Conservation (phyloP, 2,797 vertebrate species). For the Melanotaenia trifasciata region DNA sequence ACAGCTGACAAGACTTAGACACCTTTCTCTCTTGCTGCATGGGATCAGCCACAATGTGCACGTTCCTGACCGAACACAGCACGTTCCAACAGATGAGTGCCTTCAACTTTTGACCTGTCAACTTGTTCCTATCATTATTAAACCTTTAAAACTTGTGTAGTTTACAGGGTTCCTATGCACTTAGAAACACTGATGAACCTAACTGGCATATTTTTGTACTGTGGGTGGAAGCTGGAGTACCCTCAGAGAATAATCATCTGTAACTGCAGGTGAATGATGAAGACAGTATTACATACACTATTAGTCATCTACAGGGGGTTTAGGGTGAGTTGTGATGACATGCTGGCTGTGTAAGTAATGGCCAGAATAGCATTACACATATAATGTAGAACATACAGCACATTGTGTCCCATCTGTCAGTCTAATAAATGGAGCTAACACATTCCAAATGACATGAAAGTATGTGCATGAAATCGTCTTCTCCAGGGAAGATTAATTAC, state of each 20-base stretch:
- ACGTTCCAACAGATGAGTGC: not conserved
- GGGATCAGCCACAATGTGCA: slow-evolving; percentile 27
- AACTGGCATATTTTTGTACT: too few species aligned
- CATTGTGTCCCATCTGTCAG: slow-evolving; percentile 41
- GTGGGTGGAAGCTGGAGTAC: too few species aligned
- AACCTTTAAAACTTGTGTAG: not conserved
- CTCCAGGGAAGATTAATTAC: slow-evolving; percentile 61
- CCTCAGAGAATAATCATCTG: not conserved
- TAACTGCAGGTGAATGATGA: not conserved
- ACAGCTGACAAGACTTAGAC: slow-evolving; percentile 71
- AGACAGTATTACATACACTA: not conserved
- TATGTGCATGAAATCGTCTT: slow-evolving; percentile 22
- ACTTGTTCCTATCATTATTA: not conserved
- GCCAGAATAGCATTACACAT: slow-evolving; percentile 26
- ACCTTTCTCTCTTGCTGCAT: slow-evolving; percentile 36
- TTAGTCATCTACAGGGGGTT: not conserved
- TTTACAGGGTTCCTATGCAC: too few species aligned
- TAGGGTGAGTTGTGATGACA: slow-evolving; percentile 20
- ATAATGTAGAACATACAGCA: slow-evolving; percentile 21
- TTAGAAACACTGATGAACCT: too few species aligned
- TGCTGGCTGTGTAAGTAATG: slow-evolving; percentile 39
- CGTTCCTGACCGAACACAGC: slow-evolving; percentile 15
- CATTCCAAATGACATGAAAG: slow-evolving; percentile 45
- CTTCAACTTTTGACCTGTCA: slow-evolving; percentile 18
- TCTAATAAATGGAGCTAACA: slow-evolving; percentile 26